Percentiles rank a stretch among this genome's conserved stretches.
Conservation (phyloP, 2,113 vertebrate species). For the Agelaius tricolor region DNA sequence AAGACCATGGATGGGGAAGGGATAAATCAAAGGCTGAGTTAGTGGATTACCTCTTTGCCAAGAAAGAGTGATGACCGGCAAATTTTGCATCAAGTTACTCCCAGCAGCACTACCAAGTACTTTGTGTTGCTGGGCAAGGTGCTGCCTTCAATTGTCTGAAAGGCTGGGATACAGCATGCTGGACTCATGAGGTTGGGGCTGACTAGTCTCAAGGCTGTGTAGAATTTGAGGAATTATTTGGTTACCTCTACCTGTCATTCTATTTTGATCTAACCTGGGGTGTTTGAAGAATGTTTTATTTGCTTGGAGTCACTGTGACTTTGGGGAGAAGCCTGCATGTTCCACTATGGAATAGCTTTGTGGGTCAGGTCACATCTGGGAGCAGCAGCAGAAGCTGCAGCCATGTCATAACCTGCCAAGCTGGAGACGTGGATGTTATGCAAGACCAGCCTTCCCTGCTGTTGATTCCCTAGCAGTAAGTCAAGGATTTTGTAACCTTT, state of each 20-base stretch:
- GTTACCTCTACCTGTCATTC: not conserved
- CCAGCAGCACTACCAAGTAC: not conserved
- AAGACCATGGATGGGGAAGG: not conserved
- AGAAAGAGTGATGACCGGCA: not conserved
- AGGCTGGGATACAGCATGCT: not conserved
- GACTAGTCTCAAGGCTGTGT: not conserved
- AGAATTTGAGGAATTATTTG: not conserved
- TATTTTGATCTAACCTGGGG: not conserved
- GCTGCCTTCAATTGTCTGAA: not conserved
- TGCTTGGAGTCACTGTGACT: not conserved
- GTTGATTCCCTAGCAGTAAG: not conserved
- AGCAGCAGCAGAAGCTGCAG: not conserved
- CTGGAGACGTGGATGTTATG: not conserved
- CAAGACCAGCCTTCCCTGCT: not conserved
- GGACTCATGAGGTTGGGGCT: not conserved
- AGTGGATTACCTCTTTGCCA: not conserved
- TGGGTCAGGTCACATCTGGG: not conserved
- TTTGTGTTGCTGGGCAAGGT: not conserved
- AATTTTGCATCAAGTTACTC: not conserved
- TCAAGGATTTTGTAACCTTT: not conserved
- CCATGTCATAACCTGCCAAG: not conserved
- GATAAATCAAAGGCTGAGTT: not conserved
- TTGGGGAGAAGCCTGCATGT: accelerated
- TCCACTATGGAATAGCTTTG: not conserved
- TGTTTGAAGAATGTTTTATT: not conserved